Evolutionary conservation across 2,797 vertebrate species (phyloP).

Genomic region (Phalanger gymnotis): DNA sequence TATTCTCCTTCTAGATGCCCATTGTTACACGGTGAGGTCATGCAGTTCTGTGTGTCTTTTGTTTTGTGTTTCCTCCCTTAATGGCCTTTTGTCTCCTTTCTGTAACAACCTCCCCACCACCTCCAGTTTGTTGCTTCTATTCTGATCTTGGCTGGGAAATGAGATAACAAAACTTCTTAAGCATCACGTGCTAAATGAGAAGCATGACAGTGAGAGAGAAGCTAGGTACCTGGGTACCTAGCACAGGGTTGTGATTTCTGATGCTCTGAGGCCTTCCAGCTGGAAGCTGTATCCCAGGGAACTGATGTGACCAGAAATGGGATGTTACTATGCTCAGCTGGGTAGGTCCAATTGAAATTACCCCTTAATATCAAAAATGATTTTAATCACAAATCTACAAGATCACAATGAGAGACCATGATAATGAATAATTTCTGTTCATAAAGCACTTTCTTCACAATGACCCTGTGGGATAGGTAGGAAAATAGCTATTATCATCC

Average conservation of each 20-base stretch:
- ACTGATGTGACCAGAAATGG: not conserved
- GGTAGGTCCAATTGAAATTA: slow-evolving; percentile 3
- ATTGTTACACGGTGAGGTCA: not conserved
- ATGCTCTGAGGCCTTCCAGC: not conserved
- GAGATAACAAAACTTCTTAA: slow-evolving; percentile 14
- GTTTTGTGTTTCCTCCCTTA: not conserved
- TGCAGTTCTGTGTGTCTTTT: not conserved
- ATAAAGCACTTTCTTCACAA: not conserved
- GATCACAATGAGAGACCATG: slow-evolving; percentile 10
- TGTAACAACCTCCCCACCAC: not conserved
- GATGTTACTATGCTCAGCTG: not conserved
- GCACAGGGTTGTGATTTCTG: not conserved
- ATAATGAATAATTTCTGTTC: not conserved
- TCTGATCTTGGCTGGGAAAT: not conserved
- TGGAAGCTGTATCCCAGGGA: not conserved
- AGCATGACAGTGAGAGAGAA: not conserved
- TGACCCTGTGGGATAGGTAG: not conserved
- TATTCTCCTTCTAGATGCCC: not conserved
- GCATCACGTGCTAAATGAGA: not conserved
- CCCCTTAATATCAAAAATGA: slow-evolving; percentile 27
- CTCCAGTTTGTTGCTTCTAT: not conserved
- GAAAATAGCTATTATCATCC: not conserved
- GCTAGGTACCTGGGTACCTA: not conserved
- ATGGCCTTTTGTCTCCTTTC: not conserved
- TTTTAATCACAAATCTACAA: slow-evolving; percentile 38